A percentile compares a stretch with the other conserved stretches of the same genome.
These are phyloP conservation scores for Hydriomena furcata DNA, from an alignment of 2,888 invertebrate species.

Conservation along the genomic window DNA sequence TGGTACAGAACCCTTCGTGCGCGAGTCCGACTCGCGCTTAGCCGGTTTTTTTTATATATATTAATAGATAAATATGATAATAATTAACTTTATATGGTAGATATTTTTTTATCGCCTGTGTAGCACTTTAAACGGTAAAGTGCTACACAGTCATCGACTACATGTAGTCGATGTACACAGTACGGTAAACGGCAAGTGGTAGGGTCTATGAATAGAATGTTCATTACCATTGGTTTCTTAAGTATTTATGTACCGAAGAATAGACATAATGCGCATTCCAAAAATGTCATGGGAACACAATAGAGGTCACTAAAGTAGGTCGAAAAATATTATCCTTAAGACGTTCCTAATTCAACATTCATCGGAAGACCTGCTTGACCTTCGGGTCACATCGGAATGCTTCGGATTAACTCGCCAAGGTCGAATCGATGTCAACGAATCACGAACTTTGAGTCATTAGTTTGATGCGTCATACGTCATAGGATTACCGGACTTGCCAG, in stretches of 20 bases:
- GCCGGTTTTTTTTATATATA: too few relatives aligned
- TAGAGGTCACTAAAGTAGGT: slow-evolving; percentile 18
- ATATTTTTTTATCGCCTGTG: too few relatives aligned
- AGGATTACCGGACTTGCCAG: slow-evolving; percentile 20
- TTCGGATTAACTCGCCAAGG: slow-evolving; percentile 51
- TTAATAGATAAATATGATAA: too few relatives aligned
- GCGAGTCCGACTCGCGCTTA: too few relatives aligned
- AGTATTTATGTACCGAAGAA: background rate
- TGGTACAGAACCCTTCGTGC: too few relatives aligned
- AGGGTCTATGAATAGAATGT: too few relatives aligned
- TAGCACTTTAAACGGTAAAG: too few relatives aligned
- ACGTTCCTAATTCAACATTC: slow-evolving; percentile 40
- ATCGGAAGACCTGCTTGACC: slow-evolving; percentile 46
- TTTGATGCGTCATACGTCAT: slow-evolving; percentile 46
- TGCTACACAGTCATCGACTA: too few relatives aligned
- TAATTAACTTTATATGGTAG: too few relatives aligned
- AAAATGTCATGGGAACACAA: slow-evolving; percentile 25
- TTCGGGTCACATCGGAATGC: slow-evolving; percentile 41
- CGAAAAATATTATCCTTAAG: slow-evolving; percentile 17
- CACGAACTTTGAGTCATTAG: slow-evolving; percentile 46
- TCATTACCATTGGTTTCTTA: slow-evolving; percentile 1
- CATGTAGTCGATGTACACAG: too few relatives aligned
- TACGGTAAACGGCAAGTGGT: too few relatives aligned
- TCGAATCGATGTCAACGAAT: slow-evolving; percentile 51
- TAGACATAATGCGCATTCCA: slow-evolving; percentile 23